Percentiles rank a stretch among this genome's conserved stretches.
These are phyloP conservation scores for Agrochola lychnidis DNA, from an alignment of 2,888 invertebrate species.

Conservation along the genomic window DNA sequence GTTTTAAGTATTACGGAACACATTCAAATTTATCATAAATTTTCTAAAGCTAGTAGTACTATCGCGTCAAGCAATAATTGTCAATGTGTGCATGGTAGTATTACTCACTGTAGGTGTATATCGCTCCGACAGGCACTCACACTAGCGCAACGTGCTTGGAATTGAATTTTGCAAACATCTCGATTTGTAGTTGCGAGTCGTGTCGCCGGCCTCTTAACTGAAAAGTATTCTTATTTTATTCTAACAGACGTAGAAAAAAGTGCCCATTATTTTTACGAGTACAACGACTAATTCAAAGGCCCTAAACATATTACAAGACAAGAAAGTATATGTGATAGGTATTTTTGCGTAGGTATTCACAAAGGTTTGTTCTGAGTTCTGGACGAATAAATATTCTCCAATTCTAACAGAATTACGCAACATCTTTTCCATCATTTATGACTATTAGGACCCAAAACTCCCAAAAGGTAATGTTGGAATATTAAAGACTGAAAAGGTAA, in stretches of 20 bases:
- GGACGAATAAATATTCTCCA: not conserved
- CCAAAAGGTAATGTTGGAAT: conserved; percentile 39
- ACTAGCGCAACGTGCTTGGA: no score
- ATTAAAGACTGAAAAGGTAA: conserved; percentile 43
- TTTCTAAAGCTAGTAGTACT: no score
- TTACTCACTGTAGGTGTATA: no score
- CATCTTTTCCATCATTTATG: conserved; percentile 13
- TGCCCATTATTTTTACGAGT: not conserved
- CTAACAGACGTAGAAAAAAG: not conserved
- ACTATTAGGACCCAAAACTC: conserved; percentile 10
- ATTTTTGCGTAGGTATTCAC: not conserved
- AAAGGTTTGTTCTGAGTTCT: not conserved
- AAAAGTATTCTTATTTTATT: not conserved
- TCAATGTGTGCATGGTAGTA: no score
- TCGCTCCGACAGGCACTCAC: no score
- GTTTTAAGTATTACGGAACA: no score
- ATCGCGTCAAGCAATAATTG: no score
- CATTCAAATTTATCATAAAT: no score
- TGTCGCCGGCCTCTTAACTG: no score
- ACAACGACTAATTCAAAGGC: not conserved
- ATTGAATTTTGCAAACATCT: no score
- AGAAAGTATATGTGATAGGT: not conserved
- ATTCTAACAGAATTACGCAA: conserved; percentile 13
- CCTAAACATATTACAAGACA: not conserved
- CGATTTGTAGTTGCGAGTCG: no score